Evolutionary conservation across 2,113 vertebrate species (phyloP), one percentile per base, ranked within the genome.

Genomic region (Pogona vitticeps): DNA sequence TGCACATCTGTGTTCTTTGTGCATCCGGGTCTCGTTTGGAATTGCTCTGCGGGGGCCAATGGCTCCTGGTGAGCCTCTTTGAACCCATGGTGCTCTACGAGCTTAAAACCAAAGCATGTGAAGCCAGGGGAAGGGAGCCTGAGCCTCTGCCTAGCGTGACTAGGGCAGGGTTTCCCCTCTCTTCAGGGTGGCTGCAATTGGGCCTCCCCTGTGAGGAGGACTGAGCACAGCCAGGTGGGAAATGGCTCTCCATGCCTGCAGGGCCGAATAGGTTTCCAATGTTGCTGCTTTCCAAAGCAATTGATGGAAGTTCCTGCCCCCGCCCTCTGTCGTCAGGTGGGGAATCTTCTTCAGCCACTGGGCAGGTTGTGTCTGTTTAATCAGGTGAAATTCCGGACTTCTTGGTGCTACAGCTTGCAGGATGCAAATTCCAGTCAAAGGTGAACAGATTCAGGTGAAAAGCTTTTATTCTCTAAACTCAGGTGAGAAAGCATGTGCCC

Each of bases 71-170:
- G 26, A 83, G 18, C 86, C 70, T 71, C 42, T 84, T 85, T 90
- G 88, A 75, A 73, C 87, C 83, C 82, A 71, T 86, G 93, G 91
- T 94, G 92, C 92, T 95, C 70, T 86, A 76, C 65, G 82, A 65
- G 72, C 59, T 36, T 84, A 90, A 52, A 65, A 81, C 91, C 93
- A 92, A 94, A 94, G 80, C 67, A 73, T n/a, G n/a, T n/a, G n/a
- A n/a, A n/a, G n/a, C n/a, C n/a, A n/a, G n/a, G n/a, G n/a, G n/a
- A n/a, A n/a, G n/a, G n/a, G n/a, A n/a, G n/a, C n/a, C n/a, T n/a
- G n/a, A n/a, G n/a, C n/a, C n/a, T 52, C 46, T 52, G 46, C 46
- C 46, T 52, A 10, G 46, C 10, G 46, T 10, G 5, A 10, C 46
- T 10, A 10, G 5, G 46, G 46, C 46, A 5, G 5, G 10, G 46